These are phyloP conservation scores for Palloptera scutellata DNA, from an alignment of 2,888 invertebrate genomes.

Conservation along the genomic window DNA sequence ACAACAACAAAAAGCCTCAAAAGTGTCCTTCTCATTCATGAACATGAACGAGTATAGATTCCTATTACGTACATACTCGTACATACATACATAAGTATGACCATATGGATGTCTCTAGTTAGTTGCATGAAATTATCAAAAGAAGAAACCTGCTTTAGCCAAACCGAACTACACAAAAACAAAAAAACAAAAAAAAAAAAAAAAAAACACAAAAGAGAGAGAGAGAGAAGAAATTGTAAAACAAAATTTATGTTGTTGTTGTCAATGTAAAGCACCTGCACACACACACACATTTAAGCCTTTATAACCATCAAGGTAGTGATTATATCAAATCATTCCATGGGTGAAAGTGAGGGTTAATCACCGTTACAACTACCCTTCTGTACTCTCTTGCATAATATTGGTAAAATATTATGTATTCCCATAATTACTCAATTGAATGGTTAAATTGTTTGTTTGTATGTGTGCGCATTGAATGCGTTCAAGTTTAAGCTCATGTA, in stretches of 20 bases:
- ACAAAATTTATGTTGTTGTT: too few species aligned
- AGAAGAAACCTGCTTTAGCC: conserved; percentile 37
- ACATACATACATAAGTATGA: too few species aligned
- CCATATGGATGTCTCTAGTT: not conserved
- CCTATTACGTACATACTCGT: too few species aligned
- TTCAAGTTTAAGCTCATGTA: not conserved
- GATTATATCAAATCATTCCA: too few species aligned
- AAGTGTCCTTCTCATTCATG: conserved; percentile 47
- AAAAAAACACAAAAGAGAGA: not conserved
- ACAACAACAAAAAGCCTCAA: conserved; percentile 42
- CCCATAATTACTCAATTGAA: conserved; percentile 34
- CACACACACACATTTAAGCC: too few species aligned
- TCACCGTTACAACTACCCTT: too few species aligned
- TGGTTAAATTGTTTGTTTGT: conserved; percentile 27
- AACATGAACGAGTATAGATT: too few species aligned
- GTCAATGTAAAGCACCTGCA: not conserved
- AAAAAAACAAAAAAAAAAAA: conserved; percentile 14
- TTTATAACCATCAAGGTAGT: too few species aligned
- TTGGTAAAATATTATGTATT: conserved; percentile 24
- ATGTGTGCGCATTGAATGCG: not conserved
- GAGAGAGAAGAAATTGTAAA: not conserved
- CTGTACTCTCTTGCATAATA: too few species aligned
- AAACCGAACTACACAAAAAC: conserved; percentile 9
- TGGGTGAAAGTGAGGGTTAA: not conserved
- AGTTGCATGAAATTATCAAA: not conserved